These are phyloP conservation scores for Pissodes strobi DNA, from an alignment of 1,140 invertebrate species.

Conservation along the genomic window DNA sequence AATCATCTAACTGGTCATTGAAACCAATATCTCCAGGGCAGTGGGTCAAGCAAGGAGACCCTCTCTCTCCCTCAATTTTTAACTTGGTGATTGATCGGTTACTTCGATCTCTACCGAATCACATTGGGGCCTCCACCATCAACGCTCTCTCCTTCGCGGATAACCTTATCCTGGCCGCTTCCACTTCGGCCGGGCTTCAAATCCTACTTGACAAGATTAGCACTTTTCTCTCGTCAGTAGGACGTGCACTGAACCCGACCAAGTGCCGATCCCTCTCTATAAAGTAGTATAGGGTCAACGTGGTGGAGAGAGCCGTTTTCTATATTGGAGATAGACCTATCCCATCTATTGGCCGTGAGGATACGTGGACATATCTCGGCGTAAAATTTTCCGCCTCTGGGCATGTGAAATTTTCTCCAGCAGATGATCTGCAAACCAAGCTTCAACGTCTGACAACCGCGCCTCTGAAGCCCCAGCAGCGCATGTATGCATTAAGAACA, in stretches of 20 bases:
- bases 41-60: too few relatives aligned
- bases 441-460: too few relatives aligned
- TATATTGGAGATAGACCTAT: background rate
- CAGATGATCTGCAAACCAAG: background rate
- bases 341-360: background rate
- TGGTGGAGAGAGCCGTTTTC: too few relatives aligned
- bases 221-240: background rate
- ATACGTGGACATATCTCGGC: background rate
- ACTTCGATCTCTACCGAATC: constrained; percentile 10
- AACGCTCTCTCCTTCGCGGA: constrained; percentile 33
- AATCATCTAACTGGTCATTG: too few relatives aligned
- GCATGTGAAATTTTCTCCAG: background rate
- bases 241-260: background rate
- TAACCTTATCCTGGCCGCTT: constrained; percentile 25
- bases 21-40: too few relatives aligned
- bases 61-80: too few relatives aligned
- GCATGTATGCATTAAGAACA: background rate
- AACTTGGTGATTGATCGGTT: too few relatives aligned
- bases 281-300: background rate
- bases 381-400: background rate
- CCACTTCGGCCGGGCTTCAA: too few relatives aligned
- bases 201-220: constrained; percentile 1
- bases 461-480: too few relatives aligned
- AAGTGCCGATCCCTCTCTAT: too few relatives aligned
- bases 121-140: background rate